phyloP scores from a whole-genome alignment of 2,797 vertebrate species.

The Chiroxiphia lanceolata region DNA sequence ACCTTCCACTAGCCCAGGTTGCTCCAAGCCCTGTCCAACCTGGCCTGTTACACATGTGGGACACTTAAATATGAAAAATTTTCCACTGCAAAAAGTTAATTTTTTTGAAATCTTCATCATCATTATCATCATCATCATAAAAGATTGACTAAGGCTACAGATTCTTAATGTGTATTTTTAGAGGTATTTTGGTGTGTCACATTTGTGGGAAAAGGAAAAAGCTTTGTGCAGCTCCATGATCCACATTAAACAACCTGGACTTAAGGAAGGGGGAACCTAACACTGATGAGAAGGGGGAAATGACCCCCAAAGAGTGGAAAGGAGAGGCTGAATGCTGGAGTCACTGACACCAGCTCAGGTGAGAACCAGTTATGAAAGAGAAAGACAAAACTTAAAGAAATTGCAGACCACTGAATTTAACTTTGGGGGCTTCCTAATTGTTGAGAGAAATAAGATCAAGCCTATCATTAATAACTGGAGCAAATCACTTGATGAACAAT shows the following conservation, averaged over 20 bases:
- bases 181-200: background rate
- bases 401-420: background rate
- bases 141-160: too few relatives aligned
- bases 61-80: background rate
- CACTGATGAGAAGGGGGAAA: background rate
- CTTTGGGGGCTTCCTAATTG: background rate
- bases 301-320: background rate
- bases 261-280: background rate
- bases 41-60: background rate
- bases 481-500: conserved; percentile 15
- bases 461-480: background rate
- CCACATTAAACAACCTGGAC: background rate
- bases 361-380: background rate
- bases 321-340: background rate
- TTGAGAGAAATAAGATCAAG: background rate
- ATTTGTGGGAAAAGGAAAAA: background rate
- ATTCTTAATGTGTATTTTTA: background rate
- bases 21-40: background rate
- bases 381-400: background rate
- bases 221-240: background rate
- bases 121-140: too few relatives aligned
- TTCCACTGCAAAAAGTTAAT: background rate
- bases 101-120: background rate
- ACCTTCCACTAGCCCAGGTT: fast-evolving
- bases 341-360: background rate